Base-by-base conservation (phyloP, 2,888 invertebrate species). In the Chromoteleia sp. region DNA sequence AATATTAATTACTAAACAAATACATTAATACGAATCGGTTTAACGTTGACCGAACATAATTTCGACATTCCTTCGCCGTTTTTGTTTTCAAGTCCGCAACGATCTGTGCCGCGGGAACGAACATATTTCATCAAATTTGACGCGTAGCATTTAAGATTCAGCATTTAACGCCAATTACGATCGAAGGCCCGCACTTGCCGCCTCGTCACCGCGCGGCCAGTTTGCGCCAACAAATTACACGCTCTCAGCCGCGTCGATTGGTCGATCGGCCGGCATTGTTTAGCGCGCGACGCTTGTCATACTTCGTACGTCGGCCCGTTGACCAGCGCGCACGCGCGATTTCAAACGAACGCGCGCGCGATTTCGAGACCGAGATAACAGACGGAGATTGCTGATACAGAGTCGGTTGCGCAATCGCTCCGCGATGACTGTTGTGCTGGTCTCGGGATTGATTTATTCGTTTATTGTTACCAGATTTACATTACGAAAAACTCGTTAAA, bases 401-500 rank as follows among this genome's bases (percentile, higher is more conserved):
- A 33, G 25, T 2, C 14, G 4, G 2, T 76, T 76, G 58, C 43
- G 68, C 41, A 76, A 76, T 59, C 48, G 56, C n/a, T 36, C n/a
- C 45, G 65, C 25, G 74, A 75, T 65, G 65, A 65, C 74, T 67
- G 75, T 59, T 59, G 39, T 63, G 58, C 56, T 41, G 75, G 15
- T 56, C 56, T n/a, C 36, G 29, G 19, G 43, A 58, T 68, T 76
- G 76, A 68, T 76, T 76, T 76, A 76, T 76, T 68, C 36, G 43
- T 59, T 59, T 59, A 68, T 75, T 75, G 75, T 75, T 67, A 41
- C 58, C 76, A 17, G 76, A 68, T 76, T 76, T 76, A 61, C 68
- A 76, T 61, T 54, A 54, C 52, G 76, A 76, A 59, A 76, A 76
- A 61, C 54, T 65, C 36, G 59, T 76, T 54, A 67, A 76, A 68